Evolutionary conservation across 2,888 invertebrate species (phyloP).

Genomic region (Diachrysia chrysitis): DNA sequence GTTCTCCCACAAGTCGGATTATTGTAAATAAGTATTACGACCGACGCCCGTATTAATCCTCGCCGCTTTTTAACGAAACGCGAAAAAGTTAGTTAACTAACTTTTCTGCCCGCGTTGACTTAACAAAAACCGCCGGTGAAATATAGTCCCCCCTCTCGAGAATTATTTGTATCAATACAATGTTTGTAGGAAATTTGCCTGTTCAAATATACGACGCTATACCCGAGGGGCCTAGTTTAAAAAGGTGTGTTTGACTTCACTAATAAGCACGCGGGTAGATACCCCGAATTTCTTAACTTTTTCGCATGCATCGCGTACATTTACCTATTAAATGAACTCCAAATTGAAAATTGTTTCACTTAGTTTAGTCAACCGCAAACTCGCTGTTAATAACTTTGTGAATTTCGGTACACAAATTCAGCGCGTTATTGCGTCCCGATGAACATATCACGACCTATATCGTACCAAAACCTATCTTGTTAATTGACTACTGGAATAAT

Average conservation of each 20-base stretch:
- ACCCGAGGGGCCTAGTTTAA: slow-evolving; percentile 76
- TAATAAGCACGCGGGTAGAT: slow-evolving; percentile 82
- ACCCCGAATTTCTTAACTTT: slow-evolving; percentile 66
- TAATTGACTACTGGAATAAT: slow-evolving; percentile 88
- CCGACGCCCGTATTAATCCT: slow-evolving; percentile 85
- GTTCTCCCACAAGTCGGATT: slow-evolving; percentile 83
- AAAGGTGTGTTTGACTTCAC: slow-evolving; percentile 87
- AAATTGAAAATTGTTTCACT: slow-evolving; percentile 62
- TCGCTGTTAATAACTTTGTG: slow-evolving; percentile 61
- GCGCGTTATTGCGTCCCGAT: slow-evolving; percentile 63
- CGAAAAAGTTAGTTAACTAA: slow-evolving; percentile 85
- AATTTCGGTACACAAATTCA: slow-evolving; percentile 63
- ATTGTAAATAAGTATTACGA: slow-evolving; percentile 88
- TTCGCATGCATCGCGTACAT: slow-evolving; percentile 62
- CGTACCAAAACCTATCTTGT: slow-evolving; percentile 82
- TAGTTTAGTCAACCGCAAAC: slow-evolving; percentile 60
- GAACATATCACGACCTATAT: slow-evolving; percentile 71
- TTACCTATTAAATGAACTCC: slow-evolving; percentile 58
- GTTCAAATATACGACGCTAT: slow-evolving; percentile 78
- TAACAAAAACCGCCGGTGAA: slow-evolving; percentile 77
- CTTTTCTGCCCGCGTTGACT: slow-evolving; percentile 72
- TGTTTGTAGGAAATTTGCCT: slow-evolving; percentile 79
- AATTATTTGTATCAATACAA: slow-evolving; percentile 88
- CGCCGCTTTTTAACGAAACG: slow-evolving; percentile 83
- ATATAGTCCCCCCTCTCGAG: slow-evolving; percentile 78